A percentile compares a stretch with the other conserved stretches of the same genome.
These are phyloP conservation scores for Rhynchophorus ferrugineus DNA, from an alignment of 1,140 invertebrate species.

Conservation along the genomic window DNA sequence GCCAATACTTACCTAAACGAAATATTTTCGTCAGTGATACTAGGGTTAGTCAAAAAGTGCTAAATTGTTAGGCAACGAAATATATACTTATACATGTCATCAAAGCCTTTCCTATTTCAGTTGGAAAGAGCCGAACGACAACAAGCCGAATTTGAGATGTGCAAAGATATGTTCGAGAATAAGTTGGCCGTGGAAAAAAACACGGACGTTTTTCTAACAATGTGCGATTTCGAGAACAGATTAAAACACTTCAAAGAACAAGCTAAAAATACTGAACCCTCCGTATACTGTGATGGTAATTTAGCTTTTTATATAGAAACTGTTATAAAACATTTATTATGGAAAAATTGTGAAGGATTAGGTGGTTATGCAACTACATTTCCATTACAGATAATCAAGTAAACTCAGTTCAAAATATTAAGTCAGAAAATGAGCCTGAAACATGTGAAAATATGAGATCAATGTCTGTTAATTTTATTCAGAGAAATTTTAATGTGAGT, in stretches of 20 bases:
- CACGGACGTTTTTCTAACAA: conserved; percentile 12
- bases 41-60: no score
- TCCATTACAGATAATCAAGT: neutral
- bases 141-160: conserved; percentile 20
- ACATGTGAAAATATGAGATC: neutral
- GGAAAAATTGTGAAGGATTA: no score
- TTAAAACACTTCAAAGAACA: conserved; percentile 7
- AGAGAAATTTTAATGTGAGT: conserved; percentile 18
- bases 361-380: no score
- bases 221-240: conserved; percentile 14
- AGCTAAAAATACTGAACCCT: neutral
- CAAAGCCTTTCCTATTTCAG: conserved; percentile 4
- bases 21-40: no score
- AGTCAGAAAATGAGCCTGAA: neutral
- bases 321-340: no score
- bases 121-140: conserved; percentile 15
- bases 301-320: no score
- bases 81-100: conserved; percentile 1
- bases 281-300: neutral
- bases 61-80: no score
- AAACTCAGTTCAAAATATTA: neutral
- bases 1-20: no score
- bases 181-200: conserved; percentile 4
- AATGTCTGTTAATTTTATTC: conserved; percentile 8
- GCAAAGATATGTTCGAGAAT: conserved; percentile 5